phyloP scores from a whole-genome alignment of 2,797 vertebrate species.

The Mycteria americana region DNA sequence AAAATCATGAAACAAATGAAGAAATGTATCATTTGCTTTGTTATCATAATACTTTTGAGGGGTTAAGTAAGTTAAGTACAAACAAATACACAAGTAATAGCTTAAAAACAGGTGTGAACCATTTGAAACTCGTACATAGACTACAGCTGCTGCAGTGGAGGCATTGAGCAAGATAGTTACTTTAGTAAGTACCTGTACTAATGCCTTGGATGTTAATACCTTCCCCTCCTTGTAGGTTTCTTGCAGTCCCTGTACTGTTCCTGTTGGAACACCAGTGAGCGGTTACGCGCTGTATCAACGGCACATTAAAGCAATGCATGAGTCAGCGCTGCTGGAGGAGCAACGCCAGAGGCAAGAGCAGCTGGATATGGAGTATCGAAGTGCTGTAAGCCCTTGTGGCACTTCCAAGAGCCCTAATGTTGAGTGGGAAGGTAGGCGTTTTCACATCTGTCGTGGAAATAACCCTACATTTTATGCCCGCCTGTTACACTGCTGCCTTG shows the following conservation, averaged over 20 bases:
- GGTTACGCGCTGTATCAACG: constrained; percentile 91
- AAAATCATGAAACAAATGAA: neutral
- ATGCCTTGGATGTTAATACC: neutral
- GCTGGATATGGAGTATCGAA: constrained; percentile 84
- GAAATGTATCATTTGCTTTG: neutral
- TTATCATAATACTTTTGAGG: neutral
- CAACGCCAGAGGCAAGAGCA: constrained; percentile 91
- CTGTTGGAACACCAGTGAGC: constrained; percentile 82
- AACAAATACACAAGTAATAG: neutral
- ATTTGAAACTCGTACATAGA: neutral
- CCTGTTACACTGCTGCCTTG: neutral
- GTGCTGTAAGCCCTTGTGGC: constrained; percentile 75
- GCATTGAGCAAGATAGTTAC: neutral
- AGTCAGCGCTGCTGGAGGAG: constrained; percentile 91
- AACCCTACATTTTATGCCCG: neutral
- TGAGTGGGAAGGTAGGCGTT: constrained; percentile 88
- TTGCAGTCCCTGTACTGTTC: constrained; percentile 72
- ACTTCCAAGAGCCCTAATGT: constrained; percentile 85
- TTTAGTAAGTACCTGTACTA: neutral
- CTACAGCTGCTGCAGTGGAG: neutral
- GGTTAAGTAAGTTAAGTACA: neutral
- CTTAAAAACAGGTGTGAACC: neutral
- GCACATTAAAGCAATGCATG: constrained; percentile 94
- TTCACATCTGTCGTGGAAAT: neutral
- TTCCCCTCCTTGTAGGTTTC: constrained; percentile 63